phyloP scores from a whole-genome alignment of 2,888 invertebrate genomes.

The Pollenia labialis region DNA sequence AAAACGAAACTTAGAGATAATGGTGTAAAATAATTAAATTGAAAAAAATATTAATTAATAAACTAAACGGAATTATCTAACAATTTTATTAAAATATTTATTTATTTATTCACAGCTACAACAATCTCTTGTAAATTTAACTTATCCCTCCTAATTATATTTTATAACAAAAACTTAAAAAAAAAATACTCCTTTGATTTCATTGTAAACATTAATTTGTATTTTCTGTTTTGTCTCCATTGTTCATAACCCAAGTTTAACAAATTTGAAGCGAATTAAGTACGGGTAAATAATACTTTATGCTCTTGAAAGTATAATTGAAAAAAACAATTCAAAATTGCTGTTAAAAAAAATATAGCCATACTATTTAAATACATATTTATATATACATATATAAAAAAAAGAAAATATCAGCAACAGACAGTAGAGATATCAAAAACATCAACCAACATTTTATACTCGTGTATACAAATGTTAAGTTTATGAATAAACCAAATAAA shows the following conservation, averaged over 20 bases:
- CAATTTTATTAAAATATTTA: too few species aligned
- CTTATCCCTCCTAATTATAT: too few species aligned
- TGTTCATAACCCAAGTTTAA: conserved; percentile 30
- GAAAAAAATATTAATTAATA: too few species aligned
- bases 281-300: conserved; percentile 53
- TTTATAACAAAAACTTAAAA: too few species aligned
- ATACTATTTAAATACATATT: too few species aligned
- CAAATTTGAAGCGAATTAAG: conserved; percentile 51
- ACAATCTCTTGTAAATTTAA: too few species aligned
- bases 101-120: too few species aligned
- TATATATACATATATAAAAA: too few species aligned
- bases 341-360: neutral
- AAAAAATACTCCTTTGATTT: neutral
- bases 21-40: too few species aligned
- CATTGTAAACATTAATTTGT: neutral
- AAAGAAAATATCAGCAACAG: conserved; percentile 58
- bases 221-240: neutral
- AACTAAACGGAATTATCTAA: too few species aligned
- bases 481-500: conserved; percentile 58
- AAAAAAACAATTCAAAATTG: conserved; percentile 16
- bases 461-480: conserved; percentile 50
- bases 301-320: conserved; percentile 7
- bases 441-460: conserved; percentile 48
- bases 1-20: too few species aligned
- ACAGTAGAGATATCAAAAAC: conserved; percentile 67